Percentiles rank a stretch among this genome's conserved stretches.
Conservation (phyloP, 37 sponge, comb jelly and placozoan species). For the Beroe ovata region DNA sequence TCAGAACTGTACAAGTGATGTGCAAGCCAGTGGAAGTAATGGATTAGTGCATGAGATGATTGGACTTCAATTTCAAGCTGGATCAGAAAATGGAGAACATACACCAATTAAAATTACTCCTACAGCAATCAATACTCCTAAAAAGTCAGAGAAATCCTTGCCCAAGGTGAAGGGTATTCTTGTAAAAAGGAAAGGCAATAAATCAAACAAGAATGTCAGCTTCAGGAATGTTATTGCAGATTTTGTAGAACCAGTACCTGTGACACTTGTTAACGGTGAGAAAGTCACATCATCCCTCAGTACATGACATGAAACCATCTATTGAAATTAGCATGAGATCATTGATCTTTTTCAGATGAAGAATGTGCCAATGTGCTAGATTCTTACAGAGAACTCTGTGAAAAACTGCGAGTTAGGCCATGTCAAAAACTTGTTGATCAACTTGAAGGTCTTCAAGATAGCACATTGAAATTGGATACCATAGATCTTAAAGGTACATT, state of each 20-base stretch:
- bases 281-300: neutral
- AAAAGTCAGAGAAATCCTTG: neutral
- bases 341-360: slow-evolving; percentile 18
- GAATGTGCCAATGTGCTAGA: slow-evolving; percentile 58
- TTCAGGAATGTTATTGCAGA: slow-evolving; percentile 14
- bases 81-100: too few relatives aligned
- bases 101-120: too few relatives aligned
- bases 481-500: slow-evolving; percentile 63
- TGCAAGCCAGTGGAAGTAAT: too few relatives aligned
- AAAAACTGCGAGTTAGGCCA: slow-evolving; percentile 27
- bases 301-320: neutral
- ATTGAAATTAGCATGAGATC: too few relatives aligned
- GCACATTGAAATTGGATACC: slow-evolving; percentile 53
- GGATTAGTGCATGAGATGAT: too few relatives aligned
- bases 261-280: neutral
- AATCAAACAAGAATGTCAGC: neutral
- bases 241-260: slow-evolving; percentile 35
- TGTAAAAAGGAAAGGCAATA: neutral
- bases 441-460: slow-evolving; percentile 27
- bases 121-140: too few relatives aligned
- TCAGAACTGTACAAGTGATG: too few relatives aligned
- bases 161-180: slow-evolving; percentile 1
- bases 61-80: too few relatives aligned
- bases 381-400: slow-evolving; percentile 33
- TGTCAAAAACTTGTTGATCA: slow-evolving; percentile 60